A percentile compares a stretch with the other conserved stretches of the same genome.
Conservation (phyloP, 64 coral and sea anemone genomes). For the Dendrophyllia cribrosa region DNA sequence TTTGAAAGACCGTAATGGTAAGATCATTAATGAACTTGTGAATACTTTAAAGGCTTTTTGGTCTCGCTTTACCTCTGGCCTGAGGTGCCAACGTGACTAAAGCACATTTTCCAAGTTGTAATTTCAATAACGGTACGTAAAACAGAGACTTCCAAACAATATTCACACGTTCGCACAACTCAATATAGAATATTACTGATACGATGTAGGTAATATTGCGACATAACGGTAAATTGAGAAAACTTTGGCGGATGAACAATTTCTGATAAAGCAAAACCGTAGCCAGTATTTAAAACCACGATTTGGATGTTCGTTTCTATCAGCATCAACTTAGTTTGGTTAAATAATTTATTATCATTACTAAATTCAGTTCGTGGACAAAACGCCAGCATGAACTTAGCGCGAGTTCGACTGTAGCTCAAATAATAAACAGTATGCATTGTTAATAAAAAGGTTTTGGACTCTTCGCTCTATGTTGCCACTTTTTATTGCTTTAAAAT, state of each 20-base stretch:
- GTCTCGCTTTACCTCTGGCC: background rate
- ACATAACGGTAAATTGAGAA: background rate
- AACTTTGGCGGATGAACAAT: background rate
- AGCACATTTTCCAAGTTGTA: slow-evolving; percentile 17
- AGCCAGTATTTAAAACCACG: background rate
- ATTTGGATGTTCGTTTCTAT: background rate
- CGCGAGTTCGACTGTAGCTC: too few species aligned
- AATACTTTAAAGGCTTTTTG: slow-evolving; percentile 30
- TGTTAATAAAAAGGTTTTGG: slow-evolving; percentile 7
- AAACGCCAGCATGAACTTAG: background rate
- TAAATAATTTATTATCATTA: slow-evolving; percentile 10
- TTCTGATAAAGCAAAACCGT: background rate
- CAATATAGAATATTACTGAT: background rate
- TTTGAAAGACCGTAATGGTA: slow-evolving; percentile 28
- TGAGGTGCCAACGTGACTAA: slow-evolving; percentile 22
- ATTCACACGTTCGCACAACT: background rate
- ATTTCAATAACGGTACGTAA: background rate
- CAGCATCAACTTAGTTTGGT: background rate
- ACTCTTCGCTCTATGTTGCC: background rate
- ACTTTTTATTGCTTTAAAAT: slow-evolving; percentile 13
- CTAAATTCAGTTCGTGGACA: slow-evolving; percentile 6
- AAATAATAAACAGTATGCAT: background rate
- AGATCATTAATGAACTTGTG: slow-evolving; percentile 32
- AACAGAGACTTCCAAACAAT: background rate
- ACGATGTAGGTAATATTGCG: too few species aligned